Base-by-base conservation (phyloP, 2,113 vertebrate species). In the Odocoileus hemionus region DNA sequence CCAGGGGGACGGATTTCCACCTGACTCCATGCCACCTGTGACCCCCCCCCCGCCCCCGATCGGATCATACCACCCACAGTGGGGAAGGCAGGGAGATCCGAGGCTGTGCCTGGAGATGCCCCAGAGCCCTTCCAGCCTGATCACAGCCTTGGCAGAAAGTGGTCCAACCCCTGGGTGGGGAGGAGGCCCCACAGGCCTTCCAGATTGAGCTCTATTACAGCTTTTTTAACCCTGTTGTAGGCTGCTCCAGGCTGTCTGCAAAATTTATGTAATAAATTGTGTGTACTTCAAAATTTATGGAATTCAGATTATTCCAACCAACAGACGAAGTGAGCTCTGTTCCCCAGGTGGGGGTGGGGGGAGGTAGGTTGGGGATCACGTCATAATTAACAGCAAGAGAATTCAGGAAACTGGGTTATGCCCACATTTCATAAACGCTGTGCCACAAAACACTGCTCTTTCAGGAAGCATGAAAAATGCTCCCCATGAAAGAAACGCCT, bases 21-120 rank as follows among this genome's bases (percentile, higher is more conserved):
- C 82, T 2, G 7, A n/a, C n/a, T 16, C 13, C 0, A 0, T 0
- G n/a, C 14, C 36, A 2, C 83, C 25, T 0, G 14, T 28, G 54
- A 17, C 14, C 25, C 2, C 76, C 76, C 2, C 45, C 12, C 47
- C 47, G 2, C 12, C 12, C 47, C 36, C 1, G 0, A 21, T 13
- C 1, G 0, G 19, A 70, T 39, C 16, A 2, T 2, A 45, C 36
- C 6, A 12, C 5, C 5, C 0, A 1, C 3, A 11, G 83, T 0
- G 0, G 26, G 39, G 36, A 85, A 8, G 26, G 3, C 3, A 1
- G n/a, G 55, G 36, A 85, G 82, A 23, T 39, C 82, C 0, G 0
- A 85, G 82, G 6, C 6, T 36, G 19, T 19, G 50, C 33, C 21
- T 36, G 33, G 33, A 9, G 19, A 25, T 0, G 0, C 12, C 79